Evolutionary conservation across 2,113 vertebrate genomes (phyloP).

Genomic region (Corythornis cristatus): DNA sequence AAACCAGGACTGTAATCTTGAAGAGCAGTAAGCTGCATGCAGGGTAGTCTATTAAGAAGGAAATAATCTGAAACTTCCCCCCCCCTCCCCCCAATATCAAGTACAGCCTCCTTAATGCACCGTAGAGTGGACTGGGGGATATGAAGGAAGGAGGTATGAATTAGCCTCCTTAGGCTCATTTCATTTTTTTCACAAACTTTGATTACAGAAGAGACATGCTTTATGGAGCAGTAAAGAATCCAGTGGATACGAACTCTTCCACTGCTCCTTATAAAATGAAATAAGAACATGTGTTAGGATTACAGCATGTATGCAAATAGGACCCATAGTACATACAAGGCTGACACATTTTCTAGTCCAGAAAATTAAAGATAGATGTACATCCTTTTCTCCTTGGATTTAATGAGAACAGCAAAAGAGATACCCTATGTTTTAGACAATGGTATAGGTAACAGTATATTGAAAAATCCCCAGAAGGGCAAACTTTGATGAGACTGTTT

Average conservation of each 20-base stretch:
- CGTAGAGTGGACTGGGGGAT: not conserved
- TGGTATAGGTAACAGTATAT: not conserved
- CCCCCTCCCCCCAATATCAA: not conserved
- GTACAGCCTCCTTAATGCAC: not conserved
- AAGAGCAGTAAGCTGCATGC: not conserved
- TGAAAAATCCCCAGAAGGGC: not conserved
- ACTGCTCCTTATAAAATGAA: slow-evolving; percentile 56
- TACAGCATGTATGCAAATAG: slow-evolving; percentile 1
- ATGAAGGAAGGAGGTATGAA: not conserved
- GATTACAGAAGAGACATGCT: slow-evolving; percentile 24
- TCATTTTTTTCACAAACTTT: not conserved
- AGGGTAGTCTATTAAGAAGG: not conserved
- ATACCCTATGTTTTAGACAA: not conserved
- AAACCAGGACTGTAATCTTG: not conserved
- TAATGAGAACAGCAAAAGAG: not conserved
- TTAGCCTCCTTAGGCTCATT: slow-evolving; percentile 7
- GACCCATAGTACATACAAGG: not conserved
- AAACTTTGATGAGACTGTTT: not conserved
- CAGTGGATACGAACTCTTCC: slow-evolving; percentile 18
- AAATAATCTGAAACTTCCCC: not conserved
- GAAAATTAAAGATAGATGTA: not conserved
- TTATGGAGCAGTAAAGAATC: slow-evolving; percentile 43
- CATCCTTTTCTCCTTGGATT: not conserved
- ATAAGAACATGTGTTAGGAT: slow-evolving; percentile 57
- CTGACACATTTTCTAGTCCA: not conserved